Evolutionary conservation across 2,797 vertebrate species (phyloP), one percentile per base, ranked within the genome.

Genomic region (Chrosomus eos): DNA sequence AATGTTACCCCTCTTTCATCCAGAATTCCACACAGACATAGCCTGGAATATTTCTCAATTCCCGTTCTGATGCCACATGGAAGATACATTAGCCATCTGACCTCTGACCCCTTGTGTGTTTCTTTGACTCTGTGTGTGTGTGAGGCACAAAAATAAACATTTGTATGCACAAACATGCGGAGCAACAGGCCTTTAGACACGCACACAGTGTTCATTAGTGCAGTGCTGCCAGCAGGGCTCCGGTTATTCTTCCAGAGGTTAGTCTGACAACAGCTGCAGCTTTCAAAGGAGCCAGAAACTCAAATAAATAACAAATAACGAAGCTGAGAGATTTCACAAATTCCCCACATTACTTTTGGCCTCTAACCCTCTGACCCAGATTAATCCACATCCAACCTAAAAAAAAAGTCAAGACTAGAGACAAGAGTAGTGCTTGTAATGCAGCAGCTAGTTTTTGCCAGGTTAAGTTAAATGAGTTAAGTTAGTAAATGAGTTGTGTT

Each of bases 11-110:
- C 38, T 77, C 51, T 71, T 86, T 88, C 81, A 53, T 71, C 79
- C 36, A 48, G 70, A 80, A 84, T 80, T 53, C n/a, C 84, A 38
- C 43, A 38, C 33, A 60, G 73, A 70, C 72, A 71, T 70, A 55
- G 51, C 73, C 81, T 82, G 74, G 81, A 83, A 78, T 77, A 82
- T 77, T 77, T 75, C 72, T 75, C 72, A 70, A 71, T 82, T 84
- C 75, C 64, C 11, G 18, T 62, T 84, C 83, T 23, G 38, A 72
- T 84, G 75, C 53, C 78, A 77, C 48, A 82, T 76, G 70, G 80
- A 75, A 82, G 72, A 86, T 71, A 48, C 72, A 82, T 81, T 76
- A 70, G 45, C 55, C 64, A 45, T 19, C 21, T 58, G 79, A 81
- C 51, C 85, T 86, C 38, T 70, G 19, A 81, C 72, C 64, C 23